Evolutionary conservation across 1,140 invertebrate genomes (phyloP).

Genomic region (Diachasma alloeum): DNA sequence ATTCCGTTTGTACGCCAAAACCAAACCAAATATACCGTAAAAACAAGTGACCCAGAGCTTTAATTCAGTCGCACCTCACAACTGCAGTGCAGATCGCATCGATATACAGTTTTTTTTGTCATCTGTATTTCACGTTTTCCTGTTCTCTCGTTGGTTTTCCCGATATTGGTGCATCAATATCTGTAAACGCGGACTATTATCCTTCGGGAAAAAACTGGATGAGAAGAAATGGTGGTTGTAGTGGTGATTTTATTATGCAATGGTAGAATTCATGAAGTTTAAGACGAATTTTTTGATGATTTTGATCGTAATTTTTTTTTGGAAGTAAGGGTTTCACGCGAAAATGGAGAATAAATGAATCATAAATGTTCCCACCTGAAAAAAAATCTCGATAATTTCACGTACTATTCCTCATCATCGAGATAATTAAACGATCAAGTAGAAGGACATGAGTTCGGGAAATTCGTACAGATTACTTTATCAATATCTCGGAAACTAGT

Average conservation of each 20-base stretch:
- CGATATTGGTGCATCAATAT: not conserved
- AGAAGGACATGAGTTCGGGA: too few relatives aligned
- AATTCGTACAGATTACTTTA: too few relatives aligned
- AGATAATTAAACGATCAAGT: too few relatives aligned
- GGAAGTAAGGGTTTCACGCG: too few relatives aligned
- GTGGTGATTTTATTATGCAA: not conserved
- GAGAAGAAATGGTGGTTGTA: not conserved
- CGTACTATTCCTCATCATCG: too few relatives aligned
- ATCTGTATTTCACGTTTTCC: not conserved
- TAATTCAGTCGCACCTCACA: conserved; percentile 19
- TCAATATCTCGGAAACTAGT: too few relatives aligned
- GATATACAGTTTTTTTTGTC: not conserved
- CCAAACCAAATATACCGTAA: conserved; percentile 21
- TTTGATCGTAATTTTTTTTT: too few relatives aligned
- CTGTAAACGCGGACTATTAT: not conserved
- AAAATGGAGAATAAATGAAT: too few relatives aligned
- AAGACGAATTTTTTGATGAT: too few relatives aligned
- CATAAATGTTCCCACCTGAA: too few relatives aligned
- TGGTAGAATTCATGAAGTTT: too few relatives aligned
- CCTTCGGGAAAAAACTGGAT: not conserved
- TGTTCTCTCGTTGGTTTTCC: not conserved
- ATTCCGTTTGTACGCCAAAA: conserved; percentile 24
- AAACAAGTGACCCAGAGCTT: conserved; percentile 21
- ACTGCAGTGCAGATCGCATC: not conserved
- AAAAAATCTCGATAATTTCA: too few relatives aligned